phyloP scores from a whole-genome alignment of 2,888 invertebrate species.

The Eristalis arbustorum region DNA sequence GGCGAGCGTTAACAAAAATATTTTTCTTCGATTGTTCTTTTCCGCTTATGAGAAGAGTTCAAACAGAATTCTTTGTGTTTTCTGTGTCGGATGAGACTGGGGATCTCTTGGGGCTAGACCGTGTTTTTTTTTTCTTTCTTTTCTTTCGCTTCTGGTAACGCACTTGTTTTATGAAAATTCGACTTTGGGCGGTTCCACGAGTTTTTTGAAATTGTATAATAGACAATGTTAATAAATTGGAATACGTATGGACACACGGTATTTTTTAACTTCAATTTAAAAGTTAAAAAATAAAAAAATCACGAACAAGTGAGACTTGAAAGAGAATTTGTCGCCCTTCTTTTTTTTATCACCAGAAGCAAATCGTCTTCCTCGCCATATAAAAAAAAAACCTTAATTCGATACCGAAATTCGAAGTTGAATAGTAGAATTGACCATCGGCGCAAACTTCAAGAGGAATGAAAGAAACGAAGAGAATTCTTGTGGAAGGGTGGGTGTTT shows the following conservation, averaged over 20 bases:
- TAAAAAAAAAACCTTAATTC: constrained; percentile 47
- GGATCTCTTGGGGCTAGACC: constrained; percentile 55
- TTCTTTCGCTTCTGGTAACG: constrained; percentile 53
- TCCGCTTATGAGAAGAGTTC: constrained; percentile 19
- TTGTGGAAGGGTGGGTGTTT: not conserved
- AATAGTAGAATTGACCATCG: not conserved
- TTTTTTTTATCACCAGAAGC: constrained; percentile 64
- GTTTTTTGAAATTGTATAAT: constrained; percentile 34
- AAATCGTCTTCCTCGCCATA: constrained; percentile 47
- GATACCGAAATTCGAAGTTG: constrained; percentile 41
- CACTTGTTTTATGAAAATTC: constrained; percentile 61
- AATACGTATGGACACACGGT: constrained; percentile 19
- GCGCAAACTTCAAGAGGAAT: not conserved
- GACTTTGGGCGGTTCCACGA: constrained; percentile 67
- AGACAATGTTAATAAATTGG: constrained; percentile 21
- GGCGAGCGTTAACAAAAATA: constrained; percentile 41
- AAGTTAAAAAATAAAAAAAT: constrained; percentile 57
- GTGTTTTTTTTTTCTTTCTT: constrained; percentile 44
- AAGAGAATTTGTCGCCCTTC: constrained; percentile 56
- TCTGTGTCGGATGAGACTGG: constrained; percentile 27
- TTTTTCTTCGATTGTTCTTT: constrained; percentile 32
- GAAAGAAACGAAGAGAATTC: not conserved
- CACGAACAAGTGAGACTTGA: constrained; percentile 58
- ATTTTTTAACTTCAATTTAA: constrained; percentile 52
- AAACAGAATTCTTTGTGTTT: constrained; percentile 61